Conservation (phyloP, 2,113 vertebrate species). For the Panthera tigris region DNA sequence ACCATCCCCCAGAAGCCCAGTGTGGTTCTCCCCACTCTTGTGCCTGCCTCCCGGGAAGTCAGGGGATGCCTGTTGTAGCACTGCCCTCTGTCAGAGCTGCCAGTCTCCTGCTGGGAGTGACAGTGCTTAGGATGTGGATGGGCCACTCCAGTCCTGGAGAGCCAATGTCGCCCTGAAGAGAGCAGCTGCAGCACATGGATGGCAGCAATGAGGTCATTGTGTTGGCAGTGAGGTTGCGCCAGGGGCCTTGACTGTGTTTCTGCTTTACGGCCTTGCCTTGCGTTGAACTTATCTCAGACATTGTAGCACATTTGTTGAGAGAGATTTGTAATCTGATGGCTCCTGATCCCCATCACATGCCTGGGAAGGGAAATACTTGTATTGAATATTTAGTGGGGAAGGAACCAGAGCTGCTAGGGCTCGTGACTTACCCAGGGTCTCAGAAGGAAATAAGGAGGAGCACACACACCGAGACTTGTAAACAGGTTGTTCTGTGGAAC, state of each 20-base stretch:
- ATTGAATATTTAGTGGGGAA: background rate
- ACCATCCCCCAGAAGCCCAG: background rate
- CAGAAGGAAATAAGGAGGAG: background rate
- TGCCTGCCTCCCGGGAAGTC: background rate
- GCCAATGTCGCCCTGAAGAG: background rate
- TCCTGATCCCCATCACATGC: background rate
- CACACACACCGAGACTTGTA: too few species aligned
- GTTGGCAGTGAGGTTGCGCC: background rate
- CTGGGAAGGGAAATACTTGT: background rate
- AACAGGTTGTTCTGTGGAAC: too few species aligned
- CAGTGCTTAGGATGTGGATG: too few species aligned
- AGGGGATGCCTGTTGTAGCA: background rate
- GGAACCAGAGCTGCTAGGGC: background rate
- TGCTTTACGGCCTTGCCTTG: background rate
- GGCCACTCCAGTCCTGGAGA: background rate
- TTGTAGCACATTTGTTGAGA: background rate
- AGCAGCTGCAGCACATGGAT: background rate
- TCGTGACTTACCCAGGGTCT: background rate
- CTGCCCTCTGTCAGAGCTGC: background rate
- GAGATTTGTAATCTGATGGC: background rate
- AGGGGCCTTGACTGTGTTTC: background rate
- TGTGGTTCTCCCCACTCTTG: background rate
- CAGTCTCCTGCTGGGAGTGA: fast-evolving
- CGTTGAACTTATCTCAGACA: background rate
- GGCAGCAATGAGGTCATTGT: background rate